Evolutionary conservation across 2,888 invertebrate species (phyloP).

Genomic region (Catocala sponsa): DNA sequence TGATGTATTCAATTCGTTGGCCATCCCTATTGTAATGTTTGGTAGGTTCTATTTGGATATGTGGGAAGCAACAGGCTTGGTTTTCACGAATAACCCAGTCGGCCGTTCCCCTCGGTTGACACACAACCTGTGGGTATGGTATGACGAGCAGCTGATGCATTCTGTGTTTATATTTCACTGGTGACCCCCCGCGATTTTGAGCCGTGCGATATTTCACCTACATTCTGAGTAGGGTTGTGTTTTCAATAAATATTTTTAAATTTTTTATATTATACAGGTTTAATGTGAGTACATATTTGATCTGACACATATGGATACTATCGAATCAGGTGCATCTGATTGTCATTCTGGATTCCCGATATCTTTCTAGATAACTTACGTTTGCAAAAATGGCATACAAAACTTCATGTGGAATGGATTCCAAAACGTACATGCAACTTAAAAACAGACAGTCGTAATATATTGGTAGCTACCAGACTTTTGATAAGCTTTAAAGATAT

Average conservation of each 20-base stretch:
- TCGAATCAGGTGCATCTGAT: too few species aligned
- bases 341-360: too few species aligned
- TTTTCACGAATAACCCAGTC: slow-evolving; percentile 8
- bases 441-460: too few species aligned
- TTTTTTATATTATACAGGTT: background rate
- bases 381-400: too few species aligned
- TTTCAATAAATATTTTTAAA: background rate
- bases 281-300: too few species aligned
- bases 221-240: background rate
- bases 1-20: background rate
- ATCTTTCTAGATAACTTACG: too few species aligned
- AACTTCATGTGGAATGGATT: too few species aligned
- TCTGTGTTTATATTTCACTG: slow-evolving; percentile 14
- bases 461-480: too few species aligned
- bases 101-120: slow-evolving; percentile 16
- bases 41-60: background rate
- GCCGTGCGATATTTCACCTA: slow-evolving; percentile 22
- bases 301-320: too few species aligned
- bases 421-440: too few species aligned
- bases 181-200: slow-evolving; percentile 19
- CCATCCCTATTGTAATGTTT: background rate
- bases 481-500: too few species aligned
- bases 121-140: slow-evolving; percentile 11
- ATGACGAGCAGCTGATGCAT: slow-evolving; percentile 7
- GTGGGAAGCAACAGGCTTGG: slow-evolving; percentile 12